These are phyloP conservation scores for Acrocephalus arundinaceus DNA, from an alignment of 2,113 vertebrate genomes.

Conservation along the genomic window DNA sequence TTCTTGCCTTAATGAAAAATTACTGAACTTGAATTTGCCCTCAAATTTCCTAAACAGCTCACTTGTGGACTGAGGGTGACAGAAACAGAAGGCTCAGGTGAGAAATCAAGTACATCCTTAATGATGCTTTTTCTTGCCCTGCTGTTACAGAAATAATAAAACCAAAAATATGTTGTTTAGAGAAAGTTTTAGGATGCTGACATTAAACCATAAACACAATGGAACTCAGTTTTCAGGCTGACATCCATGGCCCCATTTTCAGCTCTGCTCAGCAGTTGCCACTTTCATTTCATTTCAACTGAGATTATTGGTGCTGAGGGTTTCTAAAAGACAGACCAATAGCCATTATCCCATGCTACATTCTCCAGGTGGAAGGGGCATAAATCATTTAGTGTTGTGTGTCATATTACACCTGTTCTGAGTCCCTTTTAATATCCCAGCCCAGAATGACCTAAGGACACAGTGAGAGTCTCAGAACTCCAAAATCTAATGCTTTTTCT, in stretches of 20 bases:
- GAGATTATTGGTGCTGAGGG: neutral
- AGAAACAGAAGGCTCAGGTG: neutral
- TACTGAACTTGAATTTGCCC: neutral
- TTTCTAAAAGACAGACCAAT: neutral
- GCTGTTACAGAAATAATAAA: neutral
- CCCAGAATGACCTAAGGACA: neutral
- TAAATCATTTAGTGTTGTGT: neutral
- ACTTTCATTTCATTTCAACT: neutral
- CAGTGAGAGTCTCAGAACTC: neutral
- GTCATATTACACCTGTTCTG: neutral
- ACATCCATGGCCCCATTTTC: neutral
- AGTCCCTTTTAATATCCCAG: neutral
- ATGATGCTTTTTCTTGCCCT: neutral
- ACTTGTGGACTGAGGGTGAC: neutral
- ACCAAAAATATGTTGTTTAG: neutral
- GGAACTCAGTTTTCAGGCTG: neutral
- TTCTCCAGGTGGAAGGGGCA: neutral
- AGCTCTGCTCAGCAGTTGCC: neutral
- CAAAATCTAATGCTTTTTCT: neutral
- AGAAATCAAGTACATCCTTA: neutral
- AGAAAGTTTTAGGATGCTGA: neutral
- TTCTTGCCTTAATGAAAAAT: neutral
- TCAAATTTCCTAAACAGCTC: neutral
- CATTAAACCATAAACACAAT: accelerated
- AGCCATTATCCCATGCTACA: neutral